A percentile compares a stretch with the other conserved stretches of the same genome.
Conservation (phyloP, 2,113 vertebrate species). For the Gopherus evgoodei region DNA sequence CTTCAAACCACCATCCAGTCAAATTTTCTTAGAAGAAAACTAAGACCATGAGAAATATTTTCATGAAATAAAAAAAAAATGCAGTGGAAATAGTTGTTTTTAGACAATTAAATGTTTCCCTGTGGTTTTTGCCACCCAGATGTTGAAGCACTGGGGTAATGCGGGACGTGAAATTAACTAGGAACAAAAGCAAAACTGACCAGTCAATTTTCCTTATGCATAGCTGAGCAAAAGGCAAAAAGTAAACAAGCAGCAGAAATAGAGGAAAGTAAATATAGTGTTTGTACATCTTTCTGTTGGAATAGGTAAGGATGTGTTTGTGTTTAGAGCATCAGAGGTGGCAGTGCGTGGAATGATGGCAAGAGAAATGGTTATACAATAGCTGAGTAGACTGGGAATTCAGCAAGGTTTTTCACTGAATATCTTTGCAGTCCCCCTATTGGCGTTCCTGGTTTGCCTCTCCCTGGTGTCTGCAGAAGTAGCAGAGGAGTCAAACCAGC, state of each 20-base stretch:
- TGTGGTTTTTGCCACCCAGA: neutral
- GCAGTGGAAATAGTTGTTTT: neutral
- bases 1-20: neutral
- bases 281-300: neutral
- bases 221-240: neutral
- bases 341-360: neutral
- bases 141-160: neutral
- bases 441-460: neutral
- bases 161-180: neutral
- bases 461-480: neutral
- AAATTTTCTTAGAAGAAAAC: neutral
- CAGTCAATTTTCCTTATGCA: neutral
- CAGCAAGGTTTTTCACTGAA: neutral
- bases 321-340: neutral
- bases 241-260: neutral
- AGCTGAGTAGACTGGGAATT: neutral
- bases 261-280: neutral
- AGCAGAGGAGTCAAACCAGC: neutral
- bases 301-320: neutral
- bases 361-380: accelerated
- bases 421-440: neutral
- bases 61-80: neutral
- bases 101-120: neutral
- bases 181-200: neutral
- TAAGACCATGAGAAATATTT: neutral